Base-by-base conservation (phyloP, 2,888 invertebrate genomes). In the Aleiodes leptofemur region DNA sequence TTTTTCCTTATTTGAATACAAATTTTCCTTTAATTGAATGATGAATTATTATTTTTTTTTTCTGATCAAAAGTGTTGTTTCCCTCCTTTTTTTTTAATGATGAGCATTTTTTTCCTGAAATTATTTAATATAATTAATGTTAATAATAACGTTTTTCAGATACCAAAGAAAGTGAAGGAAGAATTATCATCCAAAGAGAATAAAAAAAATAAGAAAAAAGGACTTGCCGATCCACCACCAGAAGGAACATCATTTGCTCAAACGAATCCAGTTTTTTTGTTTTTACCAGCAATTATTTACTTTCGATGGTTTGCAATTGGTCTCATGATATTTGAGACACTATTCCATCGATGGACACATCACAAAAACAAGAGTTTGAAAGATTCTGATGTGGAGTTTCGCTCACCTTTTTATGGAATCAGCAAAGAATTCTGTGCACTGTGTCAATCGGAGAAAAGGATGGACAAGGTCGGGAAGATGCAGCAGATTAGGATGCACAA, bases 311-410 rank as follows among this genome's bases (percentile, higher is more conserved):
- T 86, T 34, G 86, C 94, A 34, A 90, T 91, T 64, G 73, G 92
- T 1, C 82, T 93, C 11, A 84, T 83, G 82, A 69, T 85, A 4
- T 82, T 87, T 50, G 95, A 95, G 88, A 80, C 84, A 0, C 87
- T 91, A n/a, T 88, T 95, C 34, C 95, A 95, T 86, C 90, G 92
- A n/a, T 91, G 92, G 90, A 93, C 94, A 7, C 95, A 95, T 83
- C 92, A 92, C 79, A 94, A 93, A 83, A 95, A 94, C 83, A 92
- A 92, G 81, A 87, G 88, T 61, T 88, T 94, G 50, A 91, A 91
- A 82, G 91, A 93, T 80, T 88, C 91, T 11, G 90, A 90, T 69
- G 86, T 93, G 51, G 94, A 93, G 82, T 95, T 93, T 83, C 92
- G 93, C 59, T 95, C 94, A 81, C 95, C 95, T 0, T 91, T 95